These are phyloP conservation scores for Albula goreensis DNA, from an alignment of 2,113 vertebrate genomes.

Conservation along the genomic window DNA sequence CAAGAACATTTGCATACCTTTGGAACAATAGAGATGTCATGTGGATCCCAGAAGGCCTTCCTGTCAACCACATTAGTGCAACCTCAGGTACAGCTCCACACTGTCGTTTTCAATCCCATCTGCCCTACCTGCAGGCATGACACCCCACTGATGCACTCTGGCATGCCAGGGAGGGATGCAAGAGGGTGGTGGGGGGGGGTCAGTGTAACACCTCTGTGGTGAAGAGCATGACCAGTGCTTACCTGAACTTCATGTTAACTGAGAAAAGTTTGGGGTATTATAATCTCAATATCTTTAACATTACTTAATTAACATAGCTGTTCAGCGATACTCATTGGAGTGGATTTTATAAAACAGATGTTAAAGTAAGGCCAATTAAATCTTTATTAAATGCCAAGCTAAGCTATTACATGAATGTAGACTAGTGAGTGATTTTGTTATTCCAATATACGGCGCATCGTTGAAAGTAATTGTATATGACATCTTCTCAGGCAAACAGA, in stretches of 20 bases:
- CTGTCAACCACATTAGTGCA: conserved; percentile 37
- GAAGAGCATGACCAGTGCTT: neutral
- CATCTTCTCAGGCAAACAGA: neutral
- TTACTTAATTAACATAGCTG: neutral
- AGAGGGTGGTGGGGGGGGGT: neutral
- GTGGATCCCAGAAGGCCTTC: conserved; percentile 18
- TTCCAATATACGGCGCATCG: neutral
- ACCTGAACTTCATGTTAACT: neutral
- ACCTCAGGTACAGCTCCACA: conserved; percentile 19
- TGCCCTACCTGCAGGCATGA: conserved; percentile 22
- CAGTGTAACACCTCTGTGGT: neutral
- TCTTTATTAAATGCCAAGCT: neutral
- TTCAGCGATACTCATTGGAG: neutral
- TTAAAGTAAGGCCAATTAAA: neutral
- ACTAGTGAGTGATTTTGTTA: neutral
- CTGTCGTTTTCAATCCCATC: conserved; percentile 28
- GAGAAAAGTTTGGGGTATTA: neutral
- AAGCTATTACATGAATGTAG: neutral
- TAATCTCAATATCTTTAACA: neutral
- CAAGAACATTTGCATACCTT: conserved; percentile 39
- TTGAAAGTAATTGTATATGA: neutral
- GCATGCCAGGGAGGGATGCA: neutral
- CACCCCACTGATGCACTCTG: conserved; percentile 34
- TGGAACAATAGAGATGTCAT: conserved; percentile 44
- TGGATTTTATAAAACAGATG: neutral